Evolutionary conservation across 2,113 vertebrate genomes (phyloP), one percentile per base, ranked within the genome.

Genomic region (Megaceryle torquata): DNA sequence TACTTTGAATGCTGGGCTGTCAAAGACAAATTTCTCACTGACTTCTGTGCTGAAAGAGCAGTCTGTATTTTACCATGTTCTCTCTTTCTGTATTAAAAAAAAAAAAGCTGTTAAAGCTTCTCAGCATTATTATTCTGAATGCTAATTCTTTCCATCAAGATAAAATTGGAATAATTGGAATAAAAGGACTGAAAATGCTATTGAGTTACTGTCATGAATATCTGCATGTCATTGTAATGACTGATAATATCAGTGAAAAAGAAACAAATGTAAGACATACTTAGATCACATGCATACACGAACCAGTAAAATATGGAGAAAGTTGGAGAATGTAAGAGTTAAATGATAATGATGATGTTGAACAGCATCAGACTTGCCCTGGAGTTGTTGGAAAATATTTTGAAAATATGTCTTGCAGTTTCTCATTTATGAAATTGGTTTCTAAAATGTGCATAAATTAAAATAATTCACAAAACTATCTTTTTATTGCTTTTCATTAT

Each of bases 381-480:
- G 79, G 37, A 89, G 86, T 78, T 76, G 35, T 50, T 93, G 29
- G 63, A 92, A 96, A 74, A 80, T 50, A 87, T 20, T 31, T 70
- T 92, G 37, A 76, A 48, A 93, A 64, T 71, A 85, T 89, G 25
- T 68, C 57, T 81, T 91, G 6, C 26, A 87, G 68, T 24, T 46
- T 94, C 87, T 97, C 53, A 90, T 79, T 96, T 96, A 90, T 43
- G 12, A 93, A 87, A 96, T 83, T 67, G 46, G 21, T 92, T 86
- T 95, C 31, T 88, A 88, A 93, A 95, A 76, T 57, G 64, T 56
- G n/a, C 53, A 93, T 89, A 96, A 91, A 91, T 95, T 86, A 95
- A 97, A 82, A 93, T 89, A 80, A 89, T 88, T 93, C 35, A 37
- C 20, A 71, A 41, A 88, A 51, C 37, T 91, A 26, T 86, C n/a